These are phyloP conservation scores for Epicauta chinensis DNA, from an alignment of 1,140 invertebrate species.

Conservation along the genomic window DNA sequence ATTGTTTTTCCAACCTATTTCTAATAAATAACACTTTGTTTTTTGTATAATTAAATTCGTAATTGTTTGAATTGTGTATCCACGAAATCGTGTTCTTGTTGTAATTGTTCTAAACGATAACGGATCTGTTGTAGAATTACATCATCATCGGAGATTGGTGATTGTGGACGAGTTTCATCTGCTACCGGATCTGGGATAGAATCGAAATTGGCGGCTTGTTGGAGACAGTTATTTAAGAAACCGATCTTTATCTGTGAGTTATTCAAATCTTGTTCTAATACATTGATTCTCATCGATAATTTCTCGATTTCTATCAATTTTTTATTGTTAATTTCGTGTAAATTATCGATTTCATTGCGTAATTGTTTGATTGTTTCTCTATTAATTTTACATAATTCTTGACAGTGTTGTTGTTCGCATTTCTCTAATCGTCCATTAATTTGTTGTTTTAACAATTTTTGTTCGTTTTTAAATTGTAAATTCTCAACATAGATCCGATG, in stretches of 20 bases:
- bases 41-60: neutral
- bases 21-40: neutral
- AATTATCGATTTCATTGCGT: slow-evolving; percentile 13
- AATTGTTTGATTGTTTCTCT: neutral
- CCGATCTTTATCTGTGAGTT: slow-evolving; percentile 18
- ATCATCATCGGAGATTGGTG: too few species aligned
- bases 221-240: slow-evolving; percentile 3
- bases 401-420: neutral
- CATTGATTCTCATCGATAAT: neutral
- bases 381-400: neutral
- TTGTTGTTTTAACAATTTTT: neutral
- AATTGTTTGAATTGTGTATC: neutral
- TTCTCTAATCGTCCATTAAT: neutral
- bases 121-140: too few species aligned
- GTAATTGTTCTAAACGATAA: too few species aligned
- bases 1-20: neutral
- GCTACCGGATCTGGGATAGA: neutral
- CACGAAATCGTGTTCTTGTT: too few species aligned
- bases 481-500: neutral
- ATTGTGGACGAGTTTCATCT: neutral
- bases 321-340: slow-evolving; percentile 5
- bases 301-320: slow-evolving; percentile 16
- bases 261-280: slow-evolving; percentile 14
- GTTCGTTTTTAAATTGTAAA: neutral
- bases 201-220: neutral